Evolutionary conservation across 1,140 invertebrate species (phyloP).

Genomic region (Oryzaephilus surinamensis): DNA sequence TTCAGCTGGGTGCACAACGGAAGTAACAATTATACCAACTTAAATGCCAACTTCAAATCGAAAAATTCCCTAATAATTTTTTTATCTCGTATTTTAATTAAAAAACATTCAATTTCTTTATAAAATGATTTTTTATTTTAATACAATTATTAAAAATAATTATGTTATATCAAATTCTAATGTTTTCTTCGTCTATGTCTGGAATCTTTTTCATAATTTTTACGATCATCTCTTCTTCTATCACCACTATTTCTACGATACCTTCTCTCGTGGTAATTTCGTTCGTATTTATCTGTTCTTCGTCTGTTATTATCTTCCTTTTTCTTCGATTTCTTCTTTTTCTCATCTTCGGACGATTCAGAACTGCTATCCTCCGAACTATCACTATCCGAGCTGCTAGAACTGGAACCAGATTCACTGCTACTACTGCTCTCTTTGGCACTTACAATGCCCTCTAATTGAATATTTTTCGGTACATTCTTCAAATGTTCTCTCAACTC

Average conservation of each 20-base stretch:
- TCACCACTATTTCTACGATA: conserved; percentile 12
- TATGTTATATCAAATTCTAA: too few species aligned
- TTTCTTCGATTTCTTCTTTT: conserved; percentile 27
- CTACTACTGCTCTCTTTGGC: conserved; percentile 17
- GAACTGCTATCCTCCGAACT: conserved; percentile 13
- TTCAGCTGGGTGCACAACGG: too few species aligned
- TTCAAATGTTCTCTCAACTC: conserved; percentile 86
- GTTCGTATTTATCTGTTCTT: conserved; percentile 13
- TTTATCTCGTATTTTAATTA: too few species aligned
- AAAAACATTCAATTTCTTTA: too few species aligned
- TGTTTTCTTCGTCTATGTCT: conserved; percentile 13
- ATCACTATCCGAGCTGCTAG: conserved; percentile 14
- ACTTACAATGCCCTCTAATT: conserved; percentile 19
- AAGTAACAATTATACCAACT: too few species aligned
- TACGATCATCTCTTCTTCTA: conserved; percentile 14
- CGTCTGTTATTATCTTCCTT: conserved; percentile 20
- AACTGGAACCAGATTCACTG: conserved; percentile 3
- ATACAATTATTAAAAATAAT: too few species aligned
- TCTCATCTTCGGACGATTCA: conserved; percentile 16
- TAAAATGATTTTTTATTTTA: too few species aligned
- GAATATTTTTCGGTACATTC: conserved; percentile 54
- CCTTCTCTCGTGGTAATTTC: conserved; percentile 12
- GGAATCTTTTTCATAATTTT: conserved; percentile 11
- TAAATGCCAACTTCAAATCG: too few species aligned
- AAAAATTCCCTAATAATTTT: too few species aligned